Evolutionary conservation across 2,797 vertebrate genomes (phyloP).

Genomic region (Spinus pinus): DNA sequence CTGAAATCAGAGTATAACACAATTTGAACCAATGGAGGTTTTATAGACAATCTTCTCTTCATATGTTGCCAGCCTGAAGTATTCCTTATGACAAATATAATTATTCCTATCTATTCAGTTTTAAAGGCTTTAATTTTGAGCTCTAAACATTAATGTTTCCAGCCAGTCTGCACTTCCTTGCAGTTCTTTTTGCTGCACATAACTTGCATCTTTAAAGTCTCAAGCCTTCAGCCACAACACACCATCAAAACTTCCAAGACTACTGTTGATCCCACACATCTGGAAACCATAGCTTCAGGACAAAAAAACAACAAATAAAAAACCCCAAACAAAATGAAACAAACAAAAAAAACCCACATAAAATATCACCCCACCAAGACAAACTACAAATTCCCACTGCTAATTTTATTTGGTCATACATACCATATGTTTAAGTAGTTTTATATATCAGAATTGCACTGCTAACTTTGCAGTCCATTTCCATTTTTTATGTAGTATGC

Average conservation of each 20-base stretch:
- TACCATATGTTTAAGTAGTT: not conserved
- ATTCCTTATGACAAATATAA: not conserved
- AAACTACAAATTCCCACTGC: not conserved
- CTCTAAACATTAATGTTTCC: not conserved
- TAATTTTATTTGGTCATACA: not conserved
- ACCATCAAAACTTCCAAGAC: not conserved
- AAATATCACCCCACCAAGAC: not conserved
- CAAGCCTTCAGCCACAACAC: not conserved
- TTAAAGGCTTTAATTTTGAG: not conserved
- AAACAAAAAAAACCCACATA: not conserved
- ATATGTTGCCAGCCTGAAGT: not conserved
- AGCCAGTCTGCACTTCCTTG: not conserved
- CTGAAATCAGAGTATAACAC: not conserved
- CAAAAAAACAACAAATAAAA: not conserved
- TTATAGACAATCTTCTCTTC: not conserved
- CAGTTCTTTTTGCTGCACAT: not conserved
- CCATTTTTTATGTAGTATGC: not conserved
- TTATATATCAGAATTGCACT: not conserved
- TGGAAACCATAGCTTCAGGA: not conserved
- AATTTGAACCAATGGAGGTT: not conserved
- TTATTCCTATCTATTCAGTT: not conserved
- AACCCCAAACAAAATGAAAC: not conserved
- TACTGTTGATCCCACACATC: not conserved
- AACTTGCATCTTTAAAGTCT: not conserved
- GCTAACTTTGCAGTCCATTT: not conserved